phyloP scores from a whole-genome alignment of 2,888 invertebrate genomes.

The Cabera pusaria region DNA sequence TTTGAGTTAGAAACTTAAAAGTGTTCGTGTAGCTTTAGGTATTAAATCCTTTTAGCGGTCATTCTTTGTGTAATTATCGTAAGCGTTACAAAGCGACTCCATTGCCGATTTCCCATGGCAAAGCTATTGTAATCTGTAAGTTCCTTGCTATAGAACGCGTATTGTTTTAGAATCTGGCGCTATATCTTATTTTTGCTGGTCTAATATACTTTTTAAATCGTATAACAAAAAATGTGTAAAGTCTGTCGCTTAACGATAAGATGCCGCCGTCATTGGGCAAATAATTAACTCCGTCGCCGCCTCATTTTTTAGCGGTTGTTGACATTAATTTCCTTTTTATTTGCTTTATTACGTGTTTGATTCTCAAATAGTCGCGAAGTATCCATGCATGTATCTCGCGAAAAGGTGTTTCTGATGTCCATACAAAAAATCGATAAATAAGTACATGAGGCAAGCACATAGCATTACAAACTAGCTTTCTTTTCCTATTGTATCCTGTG shows the following conservation, averaged over 20 bases:
- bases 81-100: constrained; percentile 18
- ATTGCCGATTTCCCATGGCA: no score
- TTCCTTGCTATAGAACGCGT: no score
- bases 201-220: no score
- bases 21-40: neutral
- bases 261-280: constrained; percentile 27
- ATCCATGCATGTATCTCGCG: neutral
- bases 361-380: neutral
- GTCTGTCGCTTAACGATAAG: constrained; percentile 4
- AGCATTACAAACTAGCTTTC: no score
- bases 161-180: no score
- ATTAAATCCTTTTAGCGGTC: no score
- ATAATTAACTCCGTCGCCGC: constrained; percentile 39
- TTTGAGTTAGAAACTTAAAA: neutral
- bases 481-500: no score
- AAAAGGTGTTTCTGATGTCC: neutral
- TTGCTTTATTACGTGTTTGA: constrained; percentile 36
- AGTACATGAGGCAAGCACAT: no score
- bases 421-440: constrained; percentile 5
- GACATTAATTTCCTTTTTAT: constrained; percentile 43
- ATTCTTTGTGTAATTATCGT: no score
- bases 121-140: no score
- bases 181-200: no score
- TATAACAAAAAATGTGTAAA: no score
- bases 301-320: constrained; percentile 40